Evolutionary conservation across 2,888 invertebrate species (phyloP).

Genomic region (Pristionchus entomophagus): DNA sequence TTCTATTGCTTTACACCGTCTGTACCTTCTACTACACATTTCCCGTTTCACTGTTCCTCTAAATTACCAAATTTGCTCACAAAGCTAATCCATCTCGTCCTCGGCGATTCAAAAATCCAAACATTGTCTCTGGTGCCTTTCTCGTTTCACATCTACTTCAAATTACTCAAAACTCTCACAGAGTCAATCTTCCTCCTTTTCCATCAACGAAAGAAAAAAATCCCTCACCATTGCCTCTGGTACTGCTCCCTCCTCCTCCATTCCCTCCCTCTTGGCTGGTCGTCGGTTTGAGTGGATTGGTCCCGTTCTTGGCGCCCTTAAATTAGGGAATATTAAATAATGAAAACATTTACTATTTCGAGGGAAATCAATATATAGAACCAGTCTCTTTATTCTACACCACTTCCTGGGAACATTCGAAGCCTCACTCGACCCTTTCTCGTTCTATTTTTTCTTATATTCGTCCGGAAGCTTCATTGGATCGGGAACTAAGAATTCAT

Average conservation of each 20-base stretch:
- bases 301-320: neutral
- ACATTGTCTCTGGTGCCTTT: neutral
- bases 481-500: no score
- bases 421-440: no score
- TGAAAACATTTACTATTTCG: neutral
- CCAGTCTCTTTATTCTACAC: no score
- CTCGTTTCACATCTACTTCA: neutral
- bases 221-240: neutral
- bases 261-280: neutral
- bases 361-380: neutral
- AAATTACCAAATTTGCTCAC: neutral
- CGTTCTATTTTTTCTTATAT: no score
- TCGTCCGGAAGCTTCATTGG: no score
- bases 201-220: neutral
- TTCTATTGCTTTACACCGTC: neutral
- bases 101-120: neutral
- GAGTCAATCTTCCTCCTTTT: neutral
- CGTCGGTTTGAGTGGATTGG: neutral
- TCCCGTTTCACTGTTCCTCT: neutral
- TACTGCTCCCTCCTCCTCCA: neutral
- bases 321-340: neutral
- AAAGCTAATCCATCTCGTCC: neutral
- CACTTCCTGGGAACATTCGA: no score
- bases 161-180: neutral
- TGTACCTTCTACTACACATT: neutral